A percentile compares a stretch with the other conserved stretches of the same genome.
phyloP scores from a whole-genome alignment of 64 coral and sea anemone species.

The Montipora efflorescens region DNA sequence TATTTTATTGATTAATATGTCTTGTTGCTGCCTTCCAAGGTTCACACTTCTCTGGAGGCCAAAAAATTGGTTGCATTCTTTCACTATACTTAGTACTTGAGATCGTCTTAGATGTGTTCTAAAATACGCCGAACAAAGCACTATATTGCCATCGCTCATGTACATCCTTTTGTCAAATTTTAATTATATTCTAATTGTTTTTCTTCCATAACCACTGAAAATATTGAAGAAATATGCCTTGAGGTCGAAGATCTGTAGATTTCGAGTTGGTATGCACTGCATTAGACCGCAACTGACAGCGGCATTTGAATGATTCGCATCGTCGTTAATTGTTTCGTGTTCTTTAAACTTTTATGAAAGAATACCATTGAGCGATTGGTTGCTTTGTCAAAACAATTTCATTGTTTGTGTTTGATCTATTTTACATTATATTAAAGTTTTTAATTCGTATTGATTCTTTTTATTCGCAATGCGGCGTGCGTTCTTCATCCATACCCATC shows the following conservation, averaged over 20 bases:
- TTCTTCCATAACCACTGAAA: no score
- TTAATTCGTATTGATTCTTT: conserved; percentile 12
- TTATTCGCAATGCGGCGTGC: not conserved
- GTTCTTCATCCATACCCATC: not conserved
- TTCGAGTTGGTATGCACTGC: not conserved
- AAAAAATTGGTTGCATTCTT: conserved; percentile 21
- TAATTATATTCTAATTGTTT: no score
- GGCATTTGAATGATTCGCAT: not conserved
- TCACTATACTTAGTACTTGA: not conserved
- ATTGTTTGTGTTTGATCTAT: conserved; percentile 28
- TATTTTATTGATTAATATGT: conserved; percentile 11
- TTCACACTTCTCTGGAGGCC: not conserved
- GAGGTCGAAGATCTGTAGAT: not conserved
- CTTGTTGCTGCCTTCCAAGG: not conserved
- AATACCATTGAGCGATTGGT: conserved; percentile 31
- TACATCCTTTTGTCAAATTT: not conserved
- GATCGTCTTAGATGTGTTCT: not conserved
- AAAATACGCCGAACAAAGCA: not conserved
- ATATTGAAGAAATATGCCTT: not conserved
- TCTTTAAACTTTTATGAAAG: conserved; percentile 38
- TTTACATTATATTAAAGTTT: not conserved
- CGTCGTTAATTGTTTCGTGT: conserved; percentile 33
- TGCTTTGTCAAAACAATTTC: conserved; percentile 23
- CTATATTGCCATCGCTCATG: not conserved
- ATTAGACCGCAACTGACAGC: conserved; percentile 5